Evolutionary conservation across 2,113 vertebrate genomes (phyloP), one percentile per base, ranked within the genome.

Genomic region (Ovibos moschatus): DNA sequence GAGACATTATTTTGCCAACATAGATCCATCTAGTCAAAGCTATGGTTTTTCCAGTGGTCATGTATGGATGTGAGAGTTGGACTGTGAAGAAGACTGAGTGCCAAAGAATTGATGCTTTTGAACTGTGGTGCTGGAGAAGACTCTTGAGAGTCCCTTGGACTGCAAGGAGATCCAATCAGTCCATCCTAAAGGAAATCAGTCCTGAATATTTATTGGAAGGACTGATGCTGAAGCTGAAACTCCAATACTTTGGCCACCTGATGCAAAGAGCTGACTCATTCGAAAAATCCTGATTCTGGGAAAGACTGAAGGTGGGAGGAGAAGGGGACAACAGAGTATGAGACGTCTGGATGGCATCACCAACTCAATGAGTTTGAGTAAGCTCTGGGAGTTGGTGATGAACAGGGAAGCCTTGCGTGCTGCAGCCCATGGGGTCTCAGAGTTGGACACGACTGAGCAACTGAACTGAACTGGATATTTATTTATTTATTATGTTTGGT

Each of bases 41-140:
- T 71, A 21, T 36, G 64, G n/a, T 5, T 71, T 71, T 71, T 36
- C n/a, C 64, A 21, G 9, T 36, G 2, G 64, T 36, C 17, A 36
- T 71, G 9, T 71, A 71, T 36, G n/a, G 64, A 71, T 71, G n/a
- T 71, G 17, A 71, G 9, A 71, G n/a, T 36, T 71, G 17, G 64
- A 71, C 19, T 2, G 5, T 21, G n/a, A 67, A 67, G 33, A 67
- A 67, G n/a, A n/a, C 4, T 36, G 64, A 71, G n/a, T 0, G 0
- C 19, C 2, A 0, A 71, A 71, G n/a, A 36, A 71, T 6, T 71
- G 30, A 64, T 64, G 62, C 14, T 33, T 67, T 17, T n/a, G 33
- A 67, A 36, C 16, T n/a, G 64, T 67, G 64, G 62, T 67, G 33
- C 19, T 67, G 62, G 33, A 67, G 16, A 9, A 67, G 64, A 36